phyloP scores from a whole-genome alignment of 2,797 vertebrate genomes.

The Pseudopleuronectes americanus region DNA sequence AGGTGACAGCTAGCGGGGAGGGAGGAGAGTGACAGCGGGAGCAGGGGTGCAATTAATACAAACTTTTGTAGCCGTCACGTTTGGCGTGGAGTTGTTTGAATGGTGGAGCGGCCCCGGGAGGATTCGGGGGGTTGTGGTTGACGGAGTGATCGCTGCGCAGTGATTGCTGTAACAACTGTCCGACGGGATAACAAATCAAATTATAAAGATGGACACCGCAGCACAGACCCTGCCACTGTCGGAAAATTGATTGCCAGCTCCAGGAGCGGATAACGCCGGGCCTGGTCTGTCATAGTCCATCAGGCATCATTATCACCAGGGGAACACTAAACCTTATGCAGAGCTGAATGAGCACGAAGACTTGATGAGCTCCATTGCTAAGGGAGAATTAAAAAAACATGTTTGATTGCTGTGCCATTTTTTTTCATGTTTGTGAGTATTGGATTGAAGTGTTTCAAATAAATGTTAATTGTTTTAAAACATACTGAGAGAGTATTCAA shows the following conservation, averaged over 20 bases:
- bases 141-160: conserved; percentile 64
- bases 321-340: conserved; percentile 69
- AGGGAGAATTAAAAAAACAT: conserved; percentile 22
- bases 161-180: conserved; percentile 80
- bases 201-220: conserved; percentile 76
- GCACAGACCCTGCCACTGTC: conserved; percentile 60
- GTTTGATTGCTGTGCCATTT: no score
- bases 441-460: neutral
- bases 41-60: conserved; percentile 52
- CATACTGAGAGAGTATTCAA: neutral
- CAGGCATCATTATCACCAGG: conserved; percentile 76
- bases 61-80: conserved; percentile 42
- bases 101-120: conserved; percentile 29
- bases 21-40: conserved; percentile 35
- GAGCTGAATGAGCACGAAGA: conserved; percentile 57
- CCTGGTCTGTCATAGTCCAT: conserved; percentile 78
- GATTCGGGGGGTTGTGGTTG: conserved; percentile 44
- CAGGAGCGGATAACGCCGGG: conserved; percentile 70
- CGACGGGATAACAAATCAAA: conserved; percentile 82
- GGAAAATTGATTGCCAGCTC: conserved; percentile 79
- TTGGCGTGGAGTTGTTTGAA: conserved; percentile 51
- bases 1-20: conserved; percentile 45
- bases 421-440: no score
- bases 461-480: no score
- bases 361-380: conserved; percentile 22